Evolutionary conservation across 2,888 invertebrate genomes (phyloP).

Genomic region (Sepiola atlantica): DNA sequence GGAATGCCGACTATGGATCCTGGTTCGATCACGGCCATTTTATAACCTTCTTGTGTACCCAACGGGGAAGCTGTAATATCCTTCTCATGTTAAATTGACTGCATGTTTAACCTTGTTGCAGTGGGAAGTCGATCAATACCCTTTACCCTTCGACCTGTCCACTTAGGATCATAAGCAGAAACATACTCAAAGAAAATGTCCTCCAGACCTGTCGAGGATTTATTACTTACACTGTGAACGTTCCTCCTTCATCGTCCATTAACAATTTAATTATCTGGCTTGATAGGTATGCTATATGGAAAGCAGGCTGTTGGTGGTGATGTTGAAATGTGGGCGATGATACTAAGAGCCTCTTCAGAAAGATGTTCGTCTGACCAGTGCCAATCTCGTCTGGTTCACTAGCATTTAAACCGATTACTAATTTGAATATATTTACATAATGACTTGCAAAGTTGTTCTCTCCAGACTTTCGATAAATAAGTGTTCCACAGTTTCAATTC

Average conservation of each 20-base stretch:
- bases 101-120: too few species aligned
- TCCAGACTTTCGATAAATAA: background rate
- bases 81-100: too few species aligned
- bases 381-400: background rate
- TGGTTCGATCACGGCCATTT: too few species aligned
- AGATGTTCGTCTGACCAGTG: background rate
- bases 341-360: background rate
- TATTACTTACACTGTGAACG: background rate
- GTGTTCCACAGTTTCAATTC: background rate
- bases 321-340: background rate
- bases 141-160: background rate
- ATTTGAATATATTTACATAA: background rate
- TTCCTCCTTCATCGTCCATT: background rate
- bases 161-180: background rate
- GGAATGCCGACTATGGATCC: too few species aligned
- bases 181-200: conserved; percentile 32
- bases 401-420: background rate
- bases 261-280: background rate
- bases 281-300: background rate
- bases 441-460: background rate
- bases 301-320: background rate
- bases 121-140: too few species aligned
- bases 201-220: background rate
- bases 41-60: too few species aligned
- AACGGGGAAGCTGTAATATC: too few species aligned